Percentiles rank a stretch among this genome's conserved stretches.
These are phyloP conservation scores for Cranoglanis bouderius DNA, from an alignment of 2,113 vertebrate genomes.

Conservation along the genomic window DNA sequence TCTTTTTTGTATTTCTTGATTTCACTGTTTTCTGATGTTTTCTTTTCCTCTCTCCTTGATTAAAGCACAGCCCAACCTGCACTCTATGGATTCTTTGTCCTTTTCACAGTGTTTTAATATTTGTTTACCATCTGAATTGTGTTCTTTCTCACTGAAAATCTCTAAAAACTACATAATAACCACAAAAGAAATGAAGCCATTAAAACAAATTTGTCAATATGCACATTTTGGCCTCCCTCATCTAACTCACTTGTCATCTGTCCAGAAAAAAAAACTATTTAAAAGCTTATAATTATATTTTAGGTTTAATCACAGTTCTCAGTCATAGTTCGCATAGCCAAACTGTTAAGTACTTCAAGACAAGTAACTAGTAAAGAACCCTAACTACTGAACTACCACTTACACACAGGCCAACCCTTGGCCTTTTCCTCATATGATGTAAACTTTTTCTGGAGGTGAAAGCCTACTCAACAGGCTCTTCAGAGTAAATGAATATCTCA, in stretches of 20 bases:
- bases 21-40: neutral
- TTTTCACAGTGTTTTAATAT: neutral
- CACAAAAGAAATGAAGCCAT: neutral
- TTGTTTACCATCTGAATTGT: neutral
- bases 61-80: constrained; percentile 33
- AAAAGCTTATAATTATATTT: neutral
- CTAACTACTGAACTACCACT: neutral
- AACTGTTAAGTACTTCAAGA: neutral
- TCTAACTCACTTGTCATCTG: neutral
- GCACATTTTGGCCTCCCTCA: neutral
- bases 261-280: neutral
- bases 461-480: constrained; percentile 54
- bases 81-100: constrained; percentile 25
- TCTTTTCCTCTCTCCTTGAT: constrained; percentile 21
- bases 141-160: neutral
- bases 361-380: neutral
- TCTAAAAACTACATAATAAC: neutral
- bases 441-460: constrained; percentile 42
- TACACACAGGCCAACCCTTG: constrained; percentile 3
- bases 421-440: constrained; percentile 46
- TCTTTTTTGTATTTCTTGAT: neutral
- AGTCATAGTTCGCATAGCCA: neutral
- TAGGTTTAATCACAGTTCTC: neutral
- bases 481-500: constrained; percentile 63
- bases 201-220: neutral